These are phyloP conservation scores for Pristionchus mayeri DNA, from an alignment of 2,888 invertebrate species.

Conservation along the genomic window DNA sequence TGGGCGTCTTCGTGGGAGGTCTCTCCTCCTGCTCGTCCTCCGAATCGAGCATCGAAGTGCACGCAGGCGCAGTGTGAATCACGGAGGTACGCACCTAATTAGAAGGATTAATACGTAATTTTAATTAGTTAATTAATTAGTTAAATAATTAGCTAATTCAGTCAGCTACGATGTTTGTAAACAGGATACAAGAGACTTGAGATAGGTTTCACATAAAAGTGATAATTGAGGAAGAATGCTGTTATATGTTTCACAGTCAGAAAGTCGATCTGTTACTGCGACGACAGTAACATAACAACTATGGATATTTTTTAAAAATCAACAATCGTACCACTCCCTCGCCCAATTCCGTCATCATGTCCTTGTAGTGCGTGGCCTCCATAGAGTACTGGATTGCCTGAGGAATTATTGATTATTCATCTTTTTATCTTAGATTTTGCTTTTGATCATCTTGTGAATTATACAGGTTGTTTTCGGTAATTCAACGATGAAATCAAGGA, in stretches of 20 bases:
- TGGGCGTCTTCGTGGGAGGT: constrained; percentile 53
- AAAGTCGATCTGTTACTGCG: too few species aligned
- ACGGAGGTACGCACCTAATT: constrained; percentile 70
- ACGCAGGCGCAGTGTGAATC: constrained; percentile 74
- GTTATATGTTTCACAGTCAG: neutral
- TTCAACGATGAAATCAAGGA: too few species aligned
- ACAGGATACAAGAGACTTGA: too few species aligned
- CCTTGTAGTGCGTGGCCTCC: constrained; percentile 68
- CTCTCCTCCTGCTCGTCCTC: constrained; percentile 62
- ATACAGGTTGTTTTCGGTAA: neutral
- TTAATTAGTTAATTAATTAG: neutral
- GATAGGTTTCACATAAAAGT: too few species aligned
- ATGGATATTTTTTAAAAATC: too few species aligned
- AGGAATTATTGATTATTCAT: constrained; percentile 43
- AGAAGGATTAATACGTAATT: neutral
- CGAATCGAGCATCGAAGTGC: constrained; percentile 70
- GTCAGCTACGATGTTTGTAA: too few species aligned
- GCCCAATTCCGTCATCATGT: constrained; percentile 69
- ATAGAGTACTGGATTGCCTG: constrained; percentile 74
- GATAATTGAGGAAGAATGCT: neutral
- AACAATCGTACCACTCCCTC: constrained; percentile 54
- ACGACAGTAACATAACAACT: too few species aligned
- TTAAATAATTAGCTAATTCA: too few species aligned
- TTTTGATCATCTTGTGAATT: neutral
- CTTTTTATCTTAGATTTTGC: too few species aligned